Conservation (phyloP, 2,797 vertebrate genomes). For the Molossus molossus region DNA sequence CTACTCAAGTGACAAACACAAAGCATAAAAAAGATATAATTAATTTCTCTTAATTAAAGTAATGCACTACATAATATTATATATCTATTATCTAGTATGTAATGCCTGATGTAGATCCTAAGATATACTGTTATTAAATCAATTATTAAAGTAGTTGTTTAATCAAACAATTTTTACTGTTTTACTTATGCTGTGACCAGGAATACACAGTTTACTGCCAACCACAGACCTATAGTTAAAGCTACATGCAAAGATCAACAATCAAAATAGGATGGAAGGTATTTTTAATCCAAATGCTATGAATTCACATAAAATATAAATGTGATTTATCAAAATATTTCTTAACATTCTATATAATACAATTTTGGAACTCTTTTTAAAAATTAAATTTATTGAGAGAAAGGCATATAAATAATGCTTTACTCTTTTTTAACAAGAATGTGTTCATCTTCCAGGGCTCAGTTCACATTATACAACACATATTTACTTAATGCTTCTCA, state of each 20-base stretch:
- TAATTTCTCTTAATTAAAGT: not conserved
- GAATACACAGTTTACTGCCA: not conserved
- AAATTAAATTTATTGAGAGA: not conserved
- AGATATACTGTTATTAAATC: not conserved
- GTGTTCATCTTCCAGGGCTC: not conserved
- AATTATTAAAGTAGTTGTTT: not conserved
- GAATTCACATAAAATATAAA: not conserved
- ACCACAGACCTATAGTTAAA: not conserved
- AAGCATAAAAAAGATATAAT: not conserved
- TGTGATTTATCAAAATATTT: slow-evolving; percentile 30
- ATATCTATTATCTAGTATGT: not conserved
- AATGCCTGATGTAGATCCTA: not conserved
- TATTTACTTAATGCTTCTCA: not conserved
- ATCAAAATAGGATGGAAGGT: not conserved
- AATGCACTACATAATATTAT: not conserved
- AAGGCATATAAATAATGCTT: slow-evolving; percentile 16
- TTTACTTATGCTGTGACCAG: not conserved
- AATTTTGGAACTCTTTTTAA: not conserved
- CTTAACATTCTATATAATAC: not conserved
- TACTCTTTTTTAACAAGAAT: not conserved
- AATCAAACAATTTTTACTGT: slow-evolving; percentile 33
- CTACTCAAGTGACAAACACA: not conserved
- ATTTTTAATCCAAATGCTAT: slow-evolving; percentile 5
- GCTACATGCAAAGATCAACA: slow-evolving; percentile 1
- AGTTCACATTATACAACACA: slow-evolving; percentile 20